Conservation (phyloP, 2,113 vertebrate species). For the Tetraodon nigroviridis region DNA sequence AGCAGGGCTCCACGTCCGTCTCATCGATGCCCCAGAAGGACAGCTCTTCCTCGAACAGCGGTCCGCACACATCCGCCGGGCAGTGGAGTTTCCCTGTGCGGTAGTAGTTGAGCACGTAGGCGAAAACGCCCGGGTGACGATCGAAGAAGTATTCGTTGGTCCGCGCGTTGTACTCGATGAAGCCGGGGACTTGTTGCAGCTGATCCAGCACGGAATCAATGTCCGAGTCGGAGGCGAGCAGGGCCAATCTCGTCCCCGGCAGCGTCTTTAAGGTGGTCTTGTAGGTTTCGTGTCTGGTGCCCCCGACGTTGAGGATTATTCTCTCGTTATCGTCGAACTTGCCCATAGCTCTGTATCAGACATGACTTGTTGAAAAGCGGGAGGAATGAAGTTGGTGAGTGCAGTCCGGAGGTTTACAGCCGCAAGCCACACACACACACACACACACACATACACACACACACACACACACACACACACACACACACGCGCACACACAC, state of each 20-base stretch:
- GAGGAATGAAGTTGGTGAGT: constrained; percentile 46
- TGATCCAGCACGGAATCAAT: constrained; percentile 78
- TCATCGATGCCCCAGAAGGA: constrained; percentile 97
- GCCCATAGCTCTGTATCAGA: constrained; percentile 91
- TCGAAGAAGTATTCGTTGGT: constrained; percentile 92
- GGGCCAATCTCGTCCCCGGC: constrained; percentile 91
- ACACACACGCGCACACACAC: constrained; percentile 34
- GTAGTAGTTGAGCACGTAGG: constrained; percentile 94
- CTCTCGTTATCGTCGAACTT: constrained; percentile 97
- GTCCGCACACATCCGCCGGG: constrained; percentile 93
- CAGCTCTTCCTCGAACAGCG: constrained; percentile 92
- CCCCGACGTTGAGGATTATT: constrained; percentile 98
- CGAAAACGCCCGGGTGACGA: constrained; percentile 90
- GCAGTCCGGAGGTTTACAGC: constrained; percentile 42
- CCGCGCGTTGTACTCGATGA: constrained; percentile 75
- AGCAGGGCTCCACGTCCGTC: constrained; percentile 96
- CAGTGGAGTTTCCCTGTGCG: constrained; percentile 94
- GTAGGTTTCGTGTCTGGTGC: constrained; percentile 95
- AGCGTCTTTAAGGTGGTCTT: constrained; percentile 92
- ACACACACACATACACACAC: too few relatives aligned
- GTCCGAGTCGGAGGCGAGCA: constrained; percentile 86
- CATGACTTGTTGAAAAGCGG: constrained; percentile 81
- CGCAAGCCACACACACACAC: constrained; percentile 46
- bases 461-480: too few relatives aligned
- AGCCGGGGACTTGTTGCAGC: constrained; percentile 75